These are phyloP conservation scores for Rosalia funebris DNA, from an alignment of 2,888 invertebrate genomes.

Conservation along the genomic window DNA sequence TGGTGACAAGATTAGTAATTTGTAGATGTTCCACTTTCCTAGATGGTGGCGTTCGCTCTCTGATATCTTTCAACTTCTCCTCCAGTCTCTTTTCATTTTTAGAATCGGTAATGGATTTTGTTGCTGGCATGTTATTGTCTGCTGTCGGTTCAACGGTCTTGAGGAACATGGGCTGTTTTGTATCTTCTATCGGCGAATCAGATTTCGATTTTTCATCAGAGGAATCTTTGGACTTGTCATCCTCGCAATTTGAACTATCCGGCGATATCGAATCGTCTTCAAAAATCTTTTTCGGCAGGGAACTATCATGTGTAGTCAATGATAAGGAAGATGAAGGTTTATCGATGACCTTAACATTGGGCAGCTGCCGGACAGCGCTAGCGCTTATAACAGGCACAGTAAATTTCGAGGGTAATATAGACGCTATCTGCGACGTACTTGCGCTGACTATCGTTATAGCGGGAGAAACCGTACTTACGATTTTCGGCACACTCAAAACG, in stretches of 20 bases:
- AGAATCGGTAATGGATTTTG: constrained; percentile 13
- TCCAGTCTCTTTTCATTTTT: constrained; percentile 31
- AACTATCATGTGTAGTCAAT: constrained; percentile 69
- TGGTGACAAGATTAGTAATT: constrained; percentile 59
- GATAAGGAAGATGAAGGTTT: constrained; percentile 64
- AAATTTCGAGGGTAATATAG: constrained; percentile 59
- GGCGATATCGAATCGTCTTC: constrained; percentile 75
- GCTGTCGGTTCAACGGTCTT: constrained; percentile 28
- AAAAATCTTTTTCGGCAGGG: constrained; percentile 74
- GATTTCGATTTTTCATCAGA: constrained; percentile 54
- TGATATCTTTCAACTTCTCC: constrained; percentile 27
- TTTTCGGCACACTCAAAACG: constrained; percentile 57
- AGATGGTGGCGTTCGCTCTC: constrained; percentile 18
- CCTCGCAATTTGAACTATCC: constrained; percentile 65
- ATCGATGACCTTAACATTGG: constrained; percentile 65
- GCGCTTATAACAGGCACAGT: constrained; percentile 63
- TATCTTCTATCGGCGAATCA: constrained; percentile 46
- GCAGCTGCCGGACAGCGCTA: constrained; percentile 61
- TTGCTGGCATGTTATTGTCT: constrained; percentile 11
- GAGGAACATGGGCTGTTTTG: constrained; percentile 42
- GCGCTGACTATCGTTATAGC: constrained; percentile 62
- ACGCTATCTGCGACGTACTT: constrained; percentile 60
- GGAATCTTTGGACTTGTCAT: constrained; percentile 59
- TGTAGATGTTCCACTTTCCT: constrained; percentile 52
- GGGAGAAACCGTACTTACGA: constrained; percentile 56